Evolutionary conservation across 2,113 vertebrate genomes (phyloP).

Genomic region (Zeus faber): DNA sequence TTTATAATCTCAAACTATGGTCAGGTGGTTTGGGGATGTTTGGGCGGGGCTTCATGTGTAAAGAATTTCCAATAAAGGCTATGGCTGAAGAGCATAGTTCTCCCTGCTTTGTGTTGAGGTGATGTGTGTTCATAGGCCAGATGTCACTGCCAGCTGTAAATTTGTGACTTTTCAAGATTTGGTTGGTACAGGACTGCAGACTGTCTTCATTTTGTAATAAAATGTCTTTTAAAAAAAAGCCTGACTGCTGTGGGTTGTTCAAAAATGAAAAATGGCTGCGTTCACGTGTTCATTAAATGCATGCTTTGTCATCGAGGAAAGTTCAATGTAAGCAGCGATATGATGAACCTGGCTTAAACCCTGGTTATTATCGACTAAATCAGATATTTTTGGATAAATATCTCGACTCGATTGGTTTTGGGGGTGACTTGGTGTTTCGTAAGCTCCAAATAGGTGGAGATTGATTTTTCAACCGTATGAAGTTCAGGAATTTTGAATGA

Average conservation of each 20-base stretch:
- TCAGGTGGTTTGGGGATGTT: slow-evolving; percentile 13
- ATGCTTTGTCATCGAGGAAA: too few relatives aligned
- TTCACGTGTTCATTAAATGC: not conserved
- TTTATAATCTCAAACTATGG: slow-evolving; percentile 64
- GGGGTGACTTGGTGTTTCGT: too few relatives aligned
- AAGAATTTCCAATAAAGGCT: slow-evolving; percentile 64
- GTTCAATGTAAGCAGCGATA: too few relatives aligned
- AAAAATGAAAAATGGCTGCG: too few relatives aligned
- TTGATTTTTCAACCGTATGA: too few relatives aligned
- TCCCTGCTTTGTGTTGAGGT: slow-evolving; percentile 33
- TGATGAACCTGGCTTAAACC: too few relatives aligned
- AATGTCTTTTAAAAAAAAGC: slow-evolving; percentile 48
- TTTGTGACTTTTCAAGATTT: slow-evolving; percentile 37
- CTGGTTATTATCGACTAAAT: too few relatives aligned
- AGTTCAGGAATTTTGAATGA: too few relatives aligned
- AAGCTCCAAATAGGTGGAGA: too few relatives aligned
- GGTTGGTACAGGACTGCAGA: slow-evolving; percentile 9
- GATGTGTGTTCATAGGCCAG: slow-evolving; percentile 11
- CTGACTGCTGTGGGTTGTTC: slow-evolving; percentile 29
- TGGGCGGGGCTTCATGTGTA: slow-evolving; percentile 50
- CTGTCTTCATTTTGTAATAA: slow-evolving; percentile 67
- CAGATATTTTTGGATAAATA: too few relatives aligned
- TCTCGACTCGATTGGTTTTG: too few relatives aligned
- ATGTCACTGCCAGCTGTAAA: slow-evolving; percentile 65
- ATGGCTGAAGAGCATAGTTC: slow-evolving; percentile 35